Evolutionary conservation across 2,888 invertebrate genomes (phyloP).

Genomic region (Lasioglossum figueresi): DNA sequence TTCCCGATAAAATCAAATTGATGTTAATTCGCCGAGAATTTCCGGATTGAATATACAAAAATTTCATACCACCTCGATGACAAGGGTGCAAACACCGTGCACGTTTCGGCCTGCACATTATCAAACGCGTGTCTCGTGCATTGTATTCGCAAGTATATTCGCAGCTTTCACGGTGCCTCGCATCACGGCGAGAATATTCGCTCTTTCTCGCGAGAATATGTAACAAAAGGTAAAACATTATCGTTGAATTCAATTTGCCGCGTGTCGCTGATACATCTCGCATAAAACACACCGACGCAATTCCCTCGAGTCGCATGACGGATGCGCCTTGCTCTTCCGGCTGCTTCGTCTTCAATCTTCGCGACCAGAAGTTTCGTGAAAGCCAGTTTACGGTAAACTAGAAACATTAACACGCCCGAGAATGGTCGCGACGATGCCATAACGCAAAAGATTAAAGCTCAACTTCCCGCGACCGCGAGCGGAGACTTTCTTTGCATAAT

Average conservation of each 20-base stretch:
- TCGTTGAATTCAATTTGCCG: neutral
- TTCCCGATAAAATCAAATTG: neutral
- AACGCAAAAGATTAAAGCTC: conserved; percentile 1
- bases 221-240: neutral
- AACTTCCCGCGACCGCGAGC: neutral
- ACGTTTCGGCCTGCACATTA: neutral
- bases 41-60: neutral
- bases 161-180: neutral
- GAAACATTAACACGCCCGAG: conserved; percentile 17
- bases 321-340: neutral
- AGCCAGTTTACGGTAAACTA: conserved; percentile 4
- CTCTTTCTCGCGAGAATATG: neutral
- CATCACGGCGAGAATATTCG: neutral
- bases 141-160: neutral
- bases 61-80: neutral
- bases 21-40: neutral
- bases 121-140: neutral
- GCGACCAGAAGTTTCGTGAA: neutral
- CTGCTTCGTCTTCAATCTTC: neutral
- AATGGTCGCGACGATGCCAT: conserved; percentile 29
- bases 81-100: neutral
- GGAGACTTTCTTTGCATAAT: neutral
- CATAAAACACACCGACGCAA: neutral
- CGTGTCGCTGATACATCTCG: neutral
- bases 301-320: neutral